Conservation (phyloP, 2,797 vertebrate genomes). For the Rhyacichthys aspro region DNA sequence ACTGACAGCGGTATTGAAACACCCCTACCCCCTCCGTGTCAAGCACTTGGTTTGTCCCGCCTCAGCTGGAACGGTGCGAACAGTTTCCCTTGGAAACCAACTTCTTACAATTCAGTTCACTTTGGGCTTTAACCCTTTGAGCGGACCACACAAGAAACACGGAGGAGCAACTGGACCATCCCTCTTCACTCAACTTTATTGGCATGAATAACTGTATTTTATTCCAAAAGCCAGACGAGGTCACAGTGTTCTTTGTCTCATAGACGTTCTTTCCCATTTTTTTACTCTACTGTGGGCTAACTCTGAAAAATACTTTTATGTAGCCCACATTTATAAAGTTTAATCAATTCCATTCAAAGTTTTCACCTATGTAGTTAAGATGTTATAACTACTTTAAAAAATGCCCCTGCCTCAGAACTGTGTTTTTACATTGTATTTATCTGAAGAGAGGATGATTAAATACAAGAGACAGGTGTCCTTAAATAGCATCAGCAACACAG, state of each 20-base stretch:
- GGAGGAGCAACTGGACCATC: constrained; percentile 31
- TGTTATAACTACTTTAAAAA: no score
- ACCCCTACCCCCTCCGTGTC: constrained; percentile 52
- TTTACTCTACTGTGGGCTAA: no score
- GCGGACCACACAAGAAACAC: constrained; percentile 72
- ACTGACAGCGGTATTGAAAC: background rate
- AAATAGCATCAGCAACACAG: constrained; percentile 24
- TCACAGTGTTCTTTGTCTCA: constrained; percentile 27
- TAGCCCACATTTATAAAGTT: no score
- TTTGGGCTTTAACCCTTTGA: constrained; percentile 86
- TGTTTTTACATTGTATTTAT: no score
- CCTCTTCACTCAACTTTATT: constrained; percentile 4
- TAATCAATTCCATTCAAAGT: no score
- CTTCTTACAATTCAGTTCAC: constrained; percentile 90
- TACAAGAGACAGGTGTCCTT: constrained; percentile 8
- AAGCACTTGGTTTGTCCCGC: constrained; percentile 76
- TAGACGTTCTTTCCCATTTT: no score
- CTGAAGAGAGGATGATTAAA: background rate
- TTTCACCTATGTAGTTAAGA: no score
- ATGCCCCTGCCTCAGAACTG: no score
- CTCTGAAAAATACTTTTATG: no score
- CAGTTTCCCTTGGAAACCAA: constrained; percentile 90
- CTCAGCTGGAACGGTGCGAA: constrained; percentile 89
- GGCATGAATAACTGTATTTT: constrained; percentile 20
- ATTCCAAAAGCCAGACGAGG: constrained; percentile 1